phyloP scores from a whole-genome alignment of 2,888 invertebrate genomes.

The Adineta ricciae region DNA sequence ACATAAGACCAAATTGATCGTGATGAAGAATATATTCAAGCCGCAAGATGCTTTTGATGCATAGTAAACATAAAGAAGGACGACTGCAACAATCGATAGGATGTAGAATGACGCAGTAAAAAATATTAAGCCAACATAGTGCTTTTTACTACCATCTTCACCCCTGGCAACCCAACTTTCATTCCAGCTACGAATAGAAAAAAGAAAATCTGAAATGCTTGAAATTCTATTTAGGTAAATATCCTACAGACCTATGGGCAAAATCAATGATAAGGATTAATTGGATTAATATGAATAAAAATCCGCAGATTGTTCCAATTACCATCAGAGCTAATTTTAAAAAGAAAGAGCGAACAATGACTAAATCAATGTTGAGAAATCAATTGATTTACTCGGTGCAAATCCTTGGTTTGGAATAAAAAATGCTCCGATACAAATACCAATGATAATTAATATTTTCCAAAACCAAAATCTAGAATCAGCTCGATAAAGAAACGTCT shows the following conservation, averaged over 20 bases:
- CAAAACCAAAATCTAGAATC: slow-evolving; percentile 72
- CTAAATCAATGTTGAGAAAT: too few species aligned
- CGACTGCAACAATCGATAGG: slow-evolving; percentile 67
- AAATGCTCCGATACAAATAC: slow-evolving; percentile 83
- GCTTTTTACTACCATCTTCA: slow-evolving; percentile 28
- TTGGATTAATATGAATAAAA: slow-evolving; percentile 89
- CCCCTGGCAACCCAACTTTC: slow-evolving; percentile 81
- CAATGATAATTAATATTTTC: slow-evolving; percentile 80
- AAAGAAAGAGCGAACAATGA: too few species aligned
- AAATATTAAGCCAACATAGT: slow-evolving; percentile 61
- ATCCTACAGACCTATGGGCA: slow-evolving; percentile 64
- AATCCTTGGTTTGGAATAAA: slow-evolving; percentile 65
- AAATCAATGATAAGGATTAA: slow-evolving; percentile 91
- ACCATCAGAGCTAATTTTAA: slow-evolving; percentile 27
- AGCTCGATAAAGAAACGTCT: background rate
- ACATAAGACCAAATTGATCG: slow-evolving; percentile 82
- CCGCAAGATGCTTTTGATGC: slow-evolving; percentile 42
- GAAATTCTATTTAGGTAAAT: too few species aligned
- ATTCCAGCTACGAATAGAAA: slow-evolving; percentile 59
- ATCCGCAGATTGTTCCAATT: slow-evolving; percentile 80
- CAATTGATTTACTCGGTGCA: slow-evolving; percentile 9
- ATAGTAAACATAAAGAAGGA: slow-evolving; percentile 77
- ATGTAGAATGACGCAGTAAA: slow-evolving; percentile 73
- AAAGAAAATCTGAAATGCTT: too few species aligned
- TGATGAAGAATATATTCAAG: slow-evolving; percentile 90